phyloP scores from a whole-genome alignment of 2,113 vertebrate genomes.

The Onychostoma macrolepis region DNA sequence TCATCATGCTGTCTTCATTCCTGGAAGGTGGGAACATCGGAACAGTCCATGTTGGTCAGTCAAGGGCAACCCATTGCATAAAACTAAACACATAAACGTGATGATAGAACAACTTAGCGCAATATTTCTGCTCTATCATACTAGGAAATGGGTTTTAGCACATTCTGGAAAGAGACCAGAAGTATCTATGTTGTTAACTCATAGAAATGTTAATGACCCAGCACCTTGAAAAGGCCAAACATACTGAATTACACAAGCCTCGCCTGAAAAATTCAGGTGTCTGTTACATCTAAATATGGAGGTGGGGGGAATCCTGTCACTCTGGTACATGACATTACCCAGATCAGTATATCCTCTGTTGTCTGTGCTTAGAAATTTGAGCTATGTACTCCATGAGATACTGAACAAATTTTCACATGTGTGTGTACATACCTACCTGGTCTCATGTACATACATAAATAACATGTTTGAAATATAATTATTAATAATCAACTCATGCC shows the following conservation, averaged over 20 bases:
- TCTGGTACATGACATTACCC: slow-evolving; percentile 2
- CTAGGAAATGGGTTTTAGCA: not conserved
- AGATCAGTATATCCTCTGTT: slow-evolving; percentile 5
- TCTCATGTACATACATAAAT: not conserved
- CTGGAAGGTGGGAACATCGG: not conserved
- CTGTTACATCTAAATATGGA: slow-evolving; percentile 34
- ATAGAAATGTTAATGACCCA: slow-evolving; percentile 22
- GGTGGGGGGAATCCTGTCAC: not conserved
- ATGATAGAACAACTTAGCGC: slow-evolving; percentile 18
- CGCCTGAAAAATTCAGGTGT: slow-evolving; percentile 27
- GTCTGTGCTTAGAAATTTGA: not conserved
- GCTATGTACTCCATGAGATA: not conserved
- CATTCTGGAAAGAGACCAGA: not conserved
- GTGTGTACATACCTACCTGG: too few species aligned
- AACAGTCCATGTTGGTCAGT: not conserved
- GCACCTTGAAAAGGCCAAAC: slow-evolving; percentile 35
- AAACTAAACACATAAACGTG: not conserved
- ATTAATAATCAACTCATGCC: too few species aligned
- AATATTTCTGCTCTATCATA: not conserved
- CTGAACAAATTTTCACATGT: too few species aligned
- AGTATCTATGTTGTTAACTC: slow-evolving; percentile 7
- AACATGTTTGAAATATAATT: not conserved
- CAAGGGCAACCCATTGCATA: not conserved
- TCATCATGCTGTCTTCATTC: slow-evolving; percentile 11
- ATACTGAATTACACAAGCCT: slow-evolving; percentile 40